Percentiles rank a stretch among this genome's conserved stretches.
phyloP scores from a whole-genome alignment of 2,797 vertebrate species.

The Melanotaenia maccullochi region DNA sequence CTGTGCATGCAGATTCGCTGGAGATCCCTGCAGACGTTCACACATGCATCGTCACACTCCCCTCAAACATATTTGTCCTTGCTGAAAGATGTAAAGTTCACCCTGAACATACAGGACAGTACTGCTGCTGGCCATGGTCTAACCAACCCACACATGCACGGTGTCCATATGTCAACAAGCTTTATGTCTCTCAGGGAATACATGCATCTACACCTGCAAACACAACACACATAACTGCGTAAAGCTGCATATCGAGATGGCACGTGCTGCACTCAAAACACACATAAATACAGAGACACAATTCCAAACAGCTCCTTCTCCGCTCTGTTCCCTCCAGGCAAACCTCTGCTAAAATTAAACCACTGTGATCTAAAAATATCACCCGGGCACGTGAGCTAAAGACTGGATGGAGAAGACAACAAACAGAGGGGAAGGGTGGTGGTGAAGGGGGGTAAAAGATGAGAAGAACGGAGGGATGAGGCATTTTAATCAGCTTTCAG shows the following conservation, averaged over 20 bases:
- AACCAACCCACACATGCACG: background rate
- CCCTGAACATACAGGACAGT: background rate
- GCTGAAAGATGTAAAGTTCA: background rate
- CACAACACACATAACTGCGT: conserved; percentile 2
- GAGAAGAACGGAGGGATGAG: background rate
- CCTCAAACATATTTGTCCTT: conserved; percentile 14
- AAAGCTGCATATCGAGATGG: conserved; percentile 26
- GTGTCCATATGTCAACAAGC: background rate
- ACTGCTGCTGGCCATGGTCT: background rate
- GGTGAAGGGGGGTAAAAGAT: background rate
- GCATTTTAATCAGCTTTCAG: conserved; percentile 38
- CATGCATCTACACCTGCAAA: conserved; percentile 12
- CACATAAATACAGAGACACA: conserved; percentile 17
- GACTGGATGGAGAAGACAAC: conserved; percentile 53
- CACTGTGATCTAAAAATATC: conserved; percentile 75
- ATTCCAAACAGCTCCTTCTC: conserved; percentile 43
- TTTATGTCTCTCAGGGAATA: background rate
- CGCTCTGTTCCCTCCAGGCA: conserved; percentile 43
- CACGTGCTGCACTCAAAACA: conserved; percentile 46
- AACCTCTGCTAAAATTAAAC: conserved; percentile 74
- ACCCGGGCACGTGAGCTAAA: conserved; percentile 53
- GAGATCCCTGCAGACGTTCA: background rate
- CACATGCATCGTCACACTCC: background rate
- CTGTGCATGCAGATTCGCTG: background rate
- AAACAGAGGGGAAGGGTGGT: conserved; percentile 30